phyloP scores from a whole-genome alignment of 2,888 invertebrate species.

The Eulithis testata region DNA sequence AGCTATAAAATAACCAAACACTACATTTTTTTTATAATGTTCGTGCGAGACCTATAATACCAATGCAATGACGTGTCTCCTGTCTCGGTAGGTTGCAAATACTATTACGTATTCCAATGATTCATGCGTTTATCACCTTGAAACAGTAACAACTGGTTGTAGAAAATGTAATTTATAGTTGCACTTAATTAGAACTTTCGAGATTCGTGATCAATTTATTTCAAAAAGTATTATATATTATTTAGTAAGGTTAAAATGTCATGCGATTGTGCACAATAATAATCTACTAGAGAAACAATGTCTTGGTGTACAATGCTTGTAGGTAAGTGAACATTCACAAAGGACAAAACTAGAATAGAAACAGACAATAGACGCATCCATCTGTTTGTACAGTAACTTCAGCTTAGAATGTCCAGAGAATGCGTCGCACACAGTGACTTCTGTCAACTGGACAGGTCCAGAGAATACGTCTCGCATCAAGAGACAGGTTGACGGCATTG shows the following conservation, averaged over 20 bases:
- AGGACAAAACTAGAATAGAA: conserved; percentile 3
- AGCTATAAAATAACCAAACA: not conserved
- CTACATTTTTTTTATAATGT: no score
- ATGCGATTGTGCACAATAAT: not conserved
- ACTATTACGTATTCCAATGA: not conserved
- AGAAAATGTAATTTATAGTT: not conserved
- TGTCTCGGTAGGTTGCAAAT: not conserved
- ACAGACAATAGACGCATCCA: conserved; percentile 10
- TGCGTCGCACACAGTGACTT: not conserved
- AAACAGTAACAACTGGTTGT: conserved; percentile 2
- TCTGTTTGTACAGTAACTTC: conserved; percentile 1
- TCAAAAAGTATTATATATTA: not conserved
- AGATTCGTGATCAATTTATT: not conserved
- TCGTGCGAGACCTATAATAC: no score
- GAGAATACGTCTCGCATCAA: conserved; percentile 8
- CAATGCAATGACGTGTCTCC: not conserved
- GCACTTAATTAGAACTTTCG: conserved; percentile 1
- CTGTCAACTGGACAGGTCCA: conserved; percentile 12
- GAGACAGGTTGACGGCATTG: conserved; percentile 16
- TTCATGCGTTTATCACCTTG: conserved; percentile 16
- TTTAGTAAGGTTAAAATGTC: not conserved
- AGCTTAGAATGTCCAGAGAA: conserved; percentile 11
- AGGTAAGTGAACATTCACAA: not conserved
- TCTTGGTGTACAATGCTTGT: not conserved
- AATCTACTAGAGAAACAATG: not conserved